Evolutionary conservation across 2,888 invertebrate species (phyloP), one percentile per base, ranked within the genome.

Genomic region (Prenolepis imparis): DNA sequence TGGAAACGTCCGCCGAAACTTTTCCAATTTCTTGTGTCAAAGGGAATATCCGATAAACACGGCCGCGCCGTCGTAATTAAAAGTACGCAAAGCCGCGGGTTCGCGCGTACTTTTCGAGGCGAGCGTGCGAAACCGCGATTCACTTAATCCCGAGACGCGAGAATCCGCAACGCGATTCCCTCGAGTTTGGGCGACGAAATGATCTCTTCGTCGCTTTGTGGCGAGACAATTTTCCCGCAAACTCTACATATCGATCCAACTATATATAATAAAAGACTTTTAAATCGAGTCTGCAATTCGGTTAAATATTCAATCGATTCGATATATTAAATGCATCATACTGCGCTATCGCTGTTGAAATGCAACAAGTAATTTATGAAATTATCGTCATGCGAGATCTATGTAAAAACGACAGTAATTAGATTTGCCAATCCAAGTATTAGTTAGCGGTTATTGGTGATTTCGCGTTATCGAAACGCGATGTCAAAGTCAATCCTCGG

Each of bases 21-120:
- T 92, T 92, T 92, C 90, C 92, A 92, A 92, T 92, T 91, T 92
- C 89, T 91, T 87, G 83, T 73, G 81, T 83, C 89, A 88, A 89
- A 89, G 89, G 86, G 88, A 89, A 91, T 88, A 84, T 84, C 82
- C 86, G 86, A 89, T 91, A 89, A 91, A 90, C 87, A 87, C 86
- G 81, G 83, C 83, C 84, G 85, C 89, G 87, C 87, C 67, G 85
- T 70, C 73, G 87, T 88, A 90, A 91, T 91, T 91, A 91, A 90
- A 91, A 87, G 86, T 87, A 84, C 68, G 80, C 85, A 77, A 64
- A 70, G 59, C 67, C 39, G 36, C 77, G 55, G 24, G 28, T 44
- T 28, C 57, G 57, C 39, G 68, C 48, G 2, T 28, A 61, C 41
- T 39, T 21, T 52, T 18, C 28, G 12, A 28, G 57, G 5, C 21